phyloP scores from a whole-genome alignment of 2,888 invertebrate species.

The Gisinianus flammeolus region DNA sequence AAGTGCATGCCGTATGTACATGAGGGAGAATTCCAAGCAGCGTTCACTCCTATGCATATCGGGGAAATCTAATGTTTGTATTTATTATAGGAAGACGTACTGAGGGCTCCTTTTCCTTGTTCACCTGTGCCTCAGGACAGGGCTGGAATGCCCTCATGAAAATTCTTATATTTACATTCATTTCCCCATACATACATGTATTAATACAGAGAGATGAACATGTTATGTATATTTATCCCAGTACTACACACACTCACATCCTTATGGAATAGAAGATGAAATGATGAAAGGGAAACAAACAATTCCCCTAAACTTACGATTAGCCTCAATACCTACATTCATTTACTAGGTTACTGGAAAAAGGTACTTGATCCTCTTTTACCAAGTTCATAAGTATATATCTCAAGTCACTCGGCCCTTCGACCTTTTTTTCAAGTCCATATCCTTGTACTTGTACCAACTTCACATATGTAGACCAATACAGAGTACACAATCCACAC shows the following conservation, averaged over 20 bases:
- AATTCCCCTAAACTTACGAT: constrained; percentile 15
- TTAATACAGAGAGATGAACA: not conserved
- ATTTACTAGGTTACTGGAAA: constrained; percentile 28
- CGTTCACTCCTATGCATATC: no score
- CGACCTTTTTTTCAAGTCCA: constrained; percentile 18
- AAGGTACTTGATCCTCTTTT: constrained; percentile 1
- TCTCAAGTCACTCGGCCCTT: not conserved
- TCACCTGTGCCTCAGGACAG: constrained; percentile 32
- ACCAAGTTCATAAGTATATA: not conserved
- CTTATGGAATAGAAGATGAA: not conserved
- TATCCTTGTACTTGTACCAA: not conserved
- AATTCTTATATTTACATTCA: not conserved
- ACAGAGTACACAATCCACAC: not conserved
- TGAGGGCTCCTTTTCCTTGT: constrained; percentile 6
- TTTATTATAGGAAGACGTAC: no score
- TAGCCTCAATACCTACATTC: constrained; percentile 32
- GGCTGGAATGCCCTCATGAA: not conserved
- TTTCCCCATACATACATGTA: not conserved
- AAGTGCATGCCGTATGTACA: no score
- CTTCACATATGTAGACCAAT: not conserved
- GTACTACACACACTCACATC: constrained; percentile 7
- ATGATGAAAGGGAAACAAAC: not conserved
- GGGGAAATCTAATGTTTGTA: no score
- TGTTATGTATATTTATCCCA: not conserved
- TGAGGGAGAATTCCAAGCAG: no score